phyloP scores from a whole-genome alignment of 2,888 invertebrate genomes.

The Agrilus mali region DNA sequence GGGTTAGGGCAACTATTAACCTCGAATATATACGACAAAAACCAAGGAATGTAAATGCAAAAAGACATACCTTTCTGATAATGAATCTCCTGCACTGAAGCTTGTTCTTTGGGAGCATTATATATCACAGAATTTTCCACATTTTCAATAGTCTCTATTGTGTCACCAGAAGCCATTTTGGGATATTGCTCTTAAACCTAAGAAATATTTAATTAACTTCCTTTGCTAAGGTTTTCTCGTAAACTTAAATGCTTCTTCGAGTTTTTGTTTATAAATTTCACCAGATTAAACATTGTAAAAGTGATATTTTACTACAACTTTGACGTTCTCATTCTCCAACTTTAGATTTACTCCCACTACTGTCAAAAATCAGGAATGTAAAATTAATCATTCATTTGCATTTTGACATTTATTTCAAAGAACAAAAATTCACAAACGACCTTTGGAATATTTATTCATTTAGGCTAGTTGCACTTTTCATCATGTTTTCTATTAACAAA shows the following conservation, averaged over 20 bases:
- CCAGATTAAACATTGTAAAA: background rate
- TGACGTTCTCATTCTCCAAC: slow-evolving; percentile 29
- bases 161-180: slow-evolving; percentile 76
- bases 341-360: slow-evolving; percentile 28
- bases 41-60: background rate
- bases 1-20: too few relatives aligned
- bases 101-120: slow-evolving; percentile 46
- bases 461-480: too few relatives aligned
- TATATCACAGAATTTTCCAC: slow-evolving; percentile 53
- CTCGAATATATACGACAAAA: background rate
- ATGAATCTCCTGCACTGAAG: slow-evolving; percentile 43
- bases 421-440: too few relatives aligned
- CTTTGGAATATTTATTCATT: too few relatives aligned
- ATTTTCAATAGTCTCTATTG: slow-evolving; percentile 63
- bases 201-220: too few relatives aligned
- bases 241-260: too few relatives aligned
- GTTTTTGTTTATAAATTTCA: too few relatives aligned
- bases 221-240: too few relatives aligned
- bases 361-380: background rate
- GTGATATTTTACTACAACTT: slow-evolving; percentile 41
- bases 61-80: slow-evolving; percentile 43
- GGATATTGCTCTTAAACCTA: slow-evolving; percentile 8
- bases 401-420: too few relatives aligned
- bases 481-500: too few relatives aligned
- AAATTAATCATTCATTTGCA: background rate